A percentile compares a stretch with the other conserved stretches of the same genome.
Evolutionary conservation across 2,888 invertebrate species (phyloP).

Genomic region (Eumacrocentrus americanus): DNA sequence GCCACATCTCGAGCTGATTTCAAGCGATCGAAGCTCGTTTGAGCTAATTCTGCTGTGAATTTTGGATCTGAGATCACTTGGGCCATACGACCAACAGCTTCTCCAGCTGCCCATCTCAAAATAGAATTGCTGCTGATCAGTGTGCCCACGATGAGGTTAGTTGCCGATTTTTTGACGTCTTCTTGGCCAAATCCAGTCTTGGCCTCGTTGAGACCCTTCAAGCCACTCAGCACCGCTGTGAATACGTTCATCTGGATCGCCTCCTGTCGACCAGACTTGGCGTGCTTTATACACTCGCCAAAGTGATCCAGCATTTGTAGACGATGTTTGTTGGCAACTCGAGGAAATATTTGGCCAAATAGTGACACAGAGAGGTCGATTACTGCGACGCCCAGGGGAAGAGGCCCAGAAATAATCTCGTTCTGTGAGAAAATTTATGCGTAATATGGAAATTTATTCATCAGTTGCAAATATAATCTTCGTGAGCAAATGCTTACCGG

Average conservation of each 20-base stretch:
- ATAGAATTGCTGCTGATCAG: constrained; percentile 77
- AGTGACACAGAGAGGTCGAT: constrained; percentile 92
- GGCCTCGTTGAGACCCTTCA: constrained; percentile 86
- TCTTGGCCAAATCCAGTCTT: constrained; percentile 88
- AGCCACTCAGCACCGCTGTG: constrained; percentile 87
- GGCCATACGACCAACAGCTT: constrained; percentile 91
- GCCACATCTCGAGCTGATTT: constrained; percentile 87
- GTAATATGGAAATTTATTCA: too few species aligned
- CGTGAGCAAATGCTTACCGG: constrained; percentile 58
- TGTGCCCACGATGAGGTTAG: constrained; percentile 80
- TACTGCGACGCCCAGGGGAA: constrained; percentile 94
- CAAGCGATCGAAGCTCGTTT: constrained; percentile 86
- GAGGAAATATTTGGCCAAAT: constrained; percentile 93
- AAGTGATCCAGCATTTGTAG: constrained; percentile 98
- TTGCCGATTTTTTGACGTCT: constrained; percentile 84
- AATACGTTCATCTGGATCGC: constrained; percentile 97
- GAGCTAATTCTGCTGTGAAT: constrained; percentile 88
- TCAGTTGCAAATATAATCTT: too few species aligned
- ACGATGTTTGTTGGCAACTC: constrained; percentile 94
- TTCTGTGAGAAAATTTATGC: constrained; percentile 57
- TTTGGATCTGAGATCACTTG: constrained; percentile 86
- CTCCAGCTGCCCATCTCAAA: constrained; percentile 92
- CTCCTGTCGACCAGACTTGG: constrained; percentile 91
- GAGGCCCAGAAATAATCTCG: constrained; percentile 74
- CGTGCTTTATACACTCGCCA: constrained; percentile 90